Evolutionary conservation across 2,113 vertebrate genomes (phyloP).

Genomic region (Cynoglossus semilaevis): DNA sequence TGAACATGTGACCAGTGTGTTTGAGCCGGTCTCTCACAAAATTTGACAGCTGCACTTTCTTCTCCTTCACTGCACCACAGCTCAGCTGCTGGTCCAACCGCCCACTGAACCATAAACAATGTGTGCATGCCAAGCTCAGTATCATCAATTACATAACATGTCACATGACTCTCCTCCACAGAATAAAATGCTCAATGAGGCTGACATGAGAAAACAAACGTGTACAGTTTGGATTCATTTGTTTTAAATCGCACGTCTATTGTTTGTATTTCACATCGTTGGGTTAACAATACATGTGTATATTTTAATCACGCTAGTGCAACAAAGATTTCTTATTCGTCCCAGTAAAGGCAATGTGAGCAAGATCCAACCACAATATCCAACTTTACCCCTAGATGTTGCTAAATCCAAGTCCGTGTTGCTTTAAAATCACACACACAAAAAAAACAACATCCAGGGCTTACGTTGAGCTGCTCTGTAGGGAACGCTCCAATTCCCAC

Average conservation of each 20-base stretch:
- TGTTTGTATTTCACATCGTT: too few species aligned
- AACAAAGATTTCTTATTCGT: too few species aligned
- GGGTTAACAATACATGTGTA: too few species aligned
- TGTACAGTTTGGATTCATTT: not conserved
- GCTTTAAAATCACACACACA: too few species aligned
- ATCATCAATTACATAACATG: conserved; percentile 33
- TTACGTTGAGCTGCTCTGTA: conserved; percentile 94
- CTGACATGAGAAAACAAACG: not conserved
- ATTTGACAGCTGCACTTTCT: conserved; percentile 65
- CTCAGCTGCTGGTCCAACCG: conserved; percentile 32
- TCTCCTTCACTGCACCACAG: not conserved
- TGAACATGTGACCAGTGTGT: conserved; percentile 65
- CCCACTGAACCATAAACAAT: conserved; percentile 30
- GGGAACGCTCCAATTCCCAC: conserved; percentile 97
- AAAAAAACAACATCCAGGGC: conserved; percentile 40
- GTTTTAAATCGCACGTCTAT: too few species aligned
- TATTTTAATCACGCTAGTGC: too few species aligned
- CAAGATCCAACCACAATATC: too few species aligned
- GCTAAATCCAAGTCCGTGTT: too few species aligned
- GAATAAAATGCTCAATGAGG: too few species aligned
- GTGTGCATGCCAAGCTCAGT: conserved; percentile 17
- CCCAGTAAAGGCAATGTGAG: too few species aligned
- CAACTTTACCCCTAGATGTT: not conserved
- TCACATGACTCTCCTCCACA: too few species aligned
- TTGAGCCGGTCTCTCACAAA: conserved; percentile 52